Evolutionary conservation across 2,888 invertebrate species (phyloP).

Genomic region (Antheraea yamamai): DNA sequence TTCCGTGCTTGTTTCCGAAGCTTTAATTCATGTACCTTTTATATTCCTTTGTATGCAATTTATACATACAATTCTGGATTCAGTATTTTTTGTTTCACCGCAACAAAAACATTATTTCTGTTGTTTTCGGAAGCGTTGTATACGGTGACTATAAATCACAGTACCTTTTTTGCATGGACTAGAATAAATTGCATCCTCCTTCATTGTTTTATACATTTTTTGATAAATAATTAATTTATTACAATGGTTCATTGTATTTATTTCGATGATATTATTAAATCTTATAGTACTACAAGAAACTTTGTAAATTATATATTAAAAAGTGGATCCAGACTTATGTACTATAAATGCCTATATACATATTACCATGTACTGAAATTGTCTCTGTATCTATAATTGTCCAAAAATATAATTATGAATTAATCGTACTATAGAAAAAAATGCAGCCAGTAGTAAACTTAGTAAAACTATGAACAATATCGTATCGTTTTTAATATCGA

Average conservation of each 20-base stretch:
- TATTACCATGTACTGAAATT: too few relatives aligned
- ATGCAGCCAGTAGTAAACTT: too few relatives aligned
- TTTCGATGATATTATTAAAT: too few relatives aligned
- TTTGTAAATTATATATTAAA: background rate
- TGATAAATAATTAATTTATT: background rate
- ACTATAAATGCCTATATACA: too few relatives aligned
- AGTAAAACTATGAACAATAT: too few relatives aligned
- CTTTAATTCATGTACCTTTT: conserved; percentile 50
- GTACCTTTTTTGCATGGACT: background rate
- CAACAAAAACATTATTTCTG: conserved; percentile 14
- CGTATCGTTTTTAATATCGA: too few relatives aligned
- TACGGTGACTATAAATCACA: background rate
- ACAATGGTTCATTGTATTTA: too few relatives aligned
- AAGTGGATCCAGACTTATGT: background rate
- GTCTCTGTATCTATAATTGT: too few relatives aligned
- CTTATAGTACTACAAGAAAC: too few relatives aligned
- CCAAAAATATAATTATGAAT: too few relatives aligned
- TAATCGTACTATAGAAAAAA: too few relatives aligned
- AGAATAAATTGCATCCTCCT: background rate
- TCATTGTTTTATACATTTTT: background rate
- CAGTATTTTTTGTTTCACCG: conserved; percentile 42
- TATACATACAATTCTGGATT: conserved; percentile 29
- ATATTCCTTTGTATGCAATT: conserved; percentile 50
- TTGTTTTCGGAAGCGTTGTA: conserved; percentile 4
- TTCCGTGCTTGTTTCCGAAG: conserved; percentile 54